phyloP scores from a whole-genome alignment of 1,140 invertebrate genomes.

The Megalonaias nervosa region DNA sequence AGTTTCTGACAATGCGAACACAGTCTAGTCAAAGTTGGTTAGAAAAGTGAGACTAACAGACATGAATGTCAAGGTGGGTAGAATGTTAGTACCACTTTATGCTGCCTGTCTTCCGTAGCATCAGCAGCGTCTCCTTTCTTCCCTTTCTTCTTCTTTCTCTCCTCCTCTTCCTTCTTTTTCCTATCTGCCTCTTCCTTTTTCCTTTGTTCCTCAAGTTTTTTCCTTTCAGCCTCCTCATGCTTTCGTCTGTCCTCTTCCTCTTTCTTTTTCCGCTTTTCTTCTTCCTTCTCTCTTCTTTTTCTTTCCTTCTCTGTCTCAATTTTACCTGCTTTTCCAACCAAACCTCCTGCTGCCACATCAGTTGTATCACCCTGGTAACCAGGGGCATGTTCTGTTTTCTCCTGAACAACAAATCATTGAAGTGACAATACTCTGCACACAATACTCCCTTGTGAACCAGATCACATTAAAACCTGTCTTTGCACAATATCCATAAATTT shows the following conservation, averaged over 20 bases:
- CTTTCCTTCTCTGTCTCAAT: conserved; percentile 30
- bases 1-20: no score
- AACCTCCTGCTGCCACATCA: background rate
- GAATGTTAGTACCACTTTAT: no score
- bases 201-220: background rate
- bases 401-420: background rate
- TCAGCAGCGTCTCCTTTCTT: background rate
- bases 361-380: background rate
- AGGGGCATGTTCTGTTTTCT: background rate
- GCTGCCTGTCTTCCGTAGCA: background rate
- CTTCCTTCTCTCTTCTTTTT: conserved; percentile 33
- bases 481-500: no score
- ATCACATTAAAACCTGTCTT: no score
- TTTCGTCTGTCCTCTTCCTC: conserved; percentile 10
- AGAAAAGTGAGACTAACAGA: no score
- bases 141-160: conserved; percentile 24
- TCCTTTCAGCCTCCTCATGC: background rate
- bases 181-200: conserved; percentile 15
- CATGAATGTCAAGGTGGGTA: no score
- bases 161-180: conserved; percentile 14
- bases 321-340: background rate
- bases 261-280: conserved; percentile 23
- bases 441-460: no score
- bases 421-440: no score
- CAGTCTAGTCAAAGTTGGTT: no score